Evolutionary conservation across 2,888 invertebrate genomes (phyloP), one percentile per base, ranked within the genome.

Genomic region (Eumerus sabulonum): DNA sequence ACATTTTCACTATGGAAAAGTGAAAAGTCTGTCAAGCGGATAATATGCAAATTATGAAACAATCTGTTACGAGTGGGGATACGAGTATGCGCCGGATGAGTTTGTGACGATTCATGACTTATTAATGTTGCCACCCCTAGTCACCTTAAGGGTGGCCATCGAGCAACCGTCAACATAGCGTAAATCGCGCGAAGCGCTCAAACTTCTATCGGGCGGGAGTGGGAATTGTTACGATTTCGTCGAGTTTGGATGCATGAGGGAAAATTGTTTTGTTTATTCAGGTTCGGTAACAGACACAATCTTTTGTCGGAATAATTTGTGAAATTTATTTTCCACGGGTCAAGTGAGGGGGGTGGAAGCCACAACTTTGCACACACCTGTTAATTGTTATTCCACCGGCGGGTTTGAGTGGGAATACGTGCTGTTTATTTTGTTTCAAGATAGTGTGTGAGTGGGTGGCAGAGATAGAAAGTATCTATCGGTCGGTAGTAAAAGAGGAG

Each of bases 1-100:
- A n/a, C n/a, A n/a, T n/a, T n/a, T n/a, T n/a, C n/a, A n/a, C n/a
- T n/a, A n/a, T 27, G 50, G 48, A 67, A 66, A 45, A 57, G 42
- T 19, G 54, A 51, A 77, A 64, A 54, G 56, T 60, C 56, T 54
- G 44, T 79, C 68, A 54, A 68, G 79, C 74, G 79, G 70, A 79
- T 79, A 74, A 74, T 79, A 79, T 79, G 79, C 74, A 79, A 79
- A 79, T 79, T 79, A 70, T 68, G 57, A 74, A 68, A 59, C 79
- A 74, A 74, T 79, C 68, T 74, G 74, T 62, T 67, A 77, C 56
- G 27, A n/a, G n/a, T n/a, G n/a, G n/a, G n/a, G n/a, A n/a, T n/a
- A n/a, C n/a, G n/a, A n/a, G n/a, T 56, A 63, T 42, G 44, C 13
- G n/a, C 13, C 9, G 56, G 16, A 57, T 45, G 42, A n/a, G 45